Percentiles rank a stretch among this genome's conserved stretches.
phyloP scores from a whole-genome alignment of 2,888 invertebrate genomes.

The Diabrotica balteata region DNA sequence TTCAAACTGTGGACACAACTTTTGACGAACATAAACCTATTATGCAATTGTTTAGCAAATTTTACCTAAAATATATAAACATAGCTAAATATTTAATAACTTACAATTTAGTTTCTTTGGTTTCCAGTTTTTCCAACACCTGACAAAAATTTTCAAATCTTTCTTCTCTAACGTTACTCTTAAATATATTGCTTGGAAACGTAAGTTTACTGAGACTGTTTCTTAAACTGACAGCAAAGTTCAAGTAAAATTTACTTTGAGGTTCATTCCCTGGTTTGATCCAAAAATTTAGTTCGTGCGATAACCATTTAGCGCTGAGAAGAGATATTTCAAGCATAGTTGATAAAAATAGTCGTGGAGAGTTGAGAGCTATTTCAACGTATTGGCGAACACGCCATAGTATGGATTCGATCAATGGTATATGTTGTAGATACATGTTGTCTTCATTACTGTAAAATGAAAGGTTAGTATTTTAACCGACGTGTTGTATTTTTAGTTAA shows the following conservation, averaged over 20 bases:
- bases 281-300: constrained; percentile 19
- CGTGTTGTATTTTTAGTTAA: background rate
- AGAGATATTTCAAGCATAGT: constrained; percentile 64
- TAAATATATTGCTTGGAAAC: constrained; percentile 16
- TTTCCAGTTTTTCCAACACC: constrained; percentile 75
- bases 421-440: constrained; percentile 80
- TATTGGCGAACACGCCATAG: constrained; percentile 73
- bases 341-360: constrained; percentile 61
- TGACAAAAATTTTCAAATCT: constrained; percentile 65
- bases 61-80: no score
- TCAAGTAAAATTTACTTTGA: no score
- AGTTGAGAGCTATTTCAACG: constrained; percentile 71
- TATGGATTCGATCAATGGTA: constrained; percentile 75
- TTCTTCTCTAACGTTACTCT: constrained; percentile 20
- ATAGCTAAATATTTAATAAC: constrained; percentile 53
- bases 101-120: constrained; percentile 90
- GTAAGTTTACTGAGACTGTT: background rate
- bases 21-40: no score
- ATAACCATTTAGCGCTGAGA: constrained; percentile 52
- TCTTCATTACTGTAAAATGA: constrained; percentile 22
- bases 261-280: background rate
- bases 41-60: no score
- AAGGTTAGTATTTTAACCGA: background rate
- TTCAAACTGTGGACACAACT: no score
- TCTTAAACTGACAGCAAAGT: no score